These are phyloP conservation scores for Drosophila saltans DNA, from an alignment of 1,140 invertebrate genomes.

Conservation along the genomic window DNA sequence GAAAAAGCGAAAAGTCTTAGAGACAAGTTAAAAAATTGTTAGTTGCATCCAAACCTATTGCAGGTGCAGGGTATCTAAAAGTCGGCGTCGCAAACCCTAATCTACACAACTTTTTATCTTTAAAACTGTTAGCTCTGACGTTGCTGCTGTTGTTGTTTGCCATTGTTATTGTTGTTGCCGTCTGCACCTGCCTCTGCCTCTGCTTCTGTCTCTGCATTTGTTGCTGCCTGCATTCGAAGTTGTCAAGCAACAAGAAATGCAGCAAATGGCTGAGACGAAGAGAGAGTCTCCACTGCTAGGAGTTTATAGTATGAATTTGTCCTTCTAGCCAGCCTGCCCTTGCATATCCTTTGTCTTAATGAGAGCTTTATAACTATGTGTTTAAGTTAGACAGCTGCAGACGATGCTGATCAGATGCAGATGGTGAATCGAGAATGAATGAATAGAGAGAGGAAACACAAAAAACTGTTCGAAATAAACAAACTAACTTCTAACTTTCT, in stretches of 20 bases:
- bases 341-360: slow-evolving; percentile 51
- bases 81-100: neutral
- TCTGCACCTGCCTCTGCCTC: slow-evolving; percentile 27
- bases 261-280: slow-evolving; percentile 16
- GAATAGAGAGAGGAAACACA: neutral
- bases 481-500: too few relatives aligned
- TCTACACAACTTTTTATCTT: slow-evolving; percentile 65
- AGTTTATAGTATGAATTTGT: neutral
- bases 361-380: slow-evolving; percentile 54
- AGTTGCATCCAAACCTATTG: too few relatives aligned
- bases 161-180: slow-evolving; percentile 29
- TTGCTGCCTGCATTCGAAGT: slow-evolving; percentile 53
- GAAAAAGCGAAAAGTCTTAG: too few relatives aligned
- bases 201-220: slow-evolving; percentile 28
- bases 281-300: neutral
- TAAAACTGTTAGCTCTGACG: slow-evolving; percentile 54
- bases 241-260: slow-evolving; percentile 38
- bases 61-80: neutral
- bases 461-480: neutral
- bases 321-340: slow-evolving; percentile 20
- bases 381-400: slow-evolving; percentile 31
- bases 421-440: neutral
- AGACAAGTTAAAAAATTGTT: too few relatives aligned
- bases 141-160: slow-evolving; percentile 15
- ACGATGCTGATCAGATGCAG: slow-evolving; percentile 1